Conservation (phyloP, 2,888 invertebrate species). For the Hydropsyche betteni region DNA sequence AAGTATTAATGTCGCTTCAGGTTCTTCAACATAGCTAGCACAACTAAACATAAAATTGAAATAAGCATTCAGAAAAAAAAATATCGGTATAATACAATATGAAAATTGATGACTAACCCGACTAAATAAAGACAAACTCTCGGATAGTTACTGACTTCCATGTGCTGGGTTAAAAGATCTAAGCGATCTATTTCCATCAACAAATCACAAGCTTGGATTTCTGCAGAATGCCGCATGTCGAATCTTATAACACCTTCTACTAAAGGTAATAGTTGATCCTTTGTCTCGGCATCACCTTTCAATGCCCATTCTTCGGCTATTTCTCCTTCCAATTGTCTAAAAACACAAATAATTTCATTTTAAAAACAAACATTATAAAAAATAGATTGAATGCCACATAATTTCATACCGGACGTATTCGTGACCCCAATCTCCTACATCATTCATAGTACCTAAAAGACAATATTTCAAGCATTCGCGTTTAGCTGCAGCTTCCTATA, state of each 20-base stretch:
- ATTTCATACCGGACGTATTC: slow-evolving; percentile 86
- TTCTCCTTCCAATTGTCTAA: slow-evolving; percentile 86
- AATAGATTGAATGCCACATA: neutral
- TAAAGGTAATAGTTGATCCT: slow-evolving; percentile 74
- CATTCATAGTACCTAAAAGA: slow-evolving; percentile 80
- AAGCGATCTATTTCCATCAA: slow-evolving; percentile 96
- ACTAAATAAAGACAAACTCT: slow-evolving; percentile 93
- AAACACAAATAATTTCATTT: slow-evolving; percentile 46
- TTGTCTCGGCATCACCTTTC: slow-evolving; percentile 60
- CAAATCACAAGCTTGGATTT: slow-evolving; percentile 98
- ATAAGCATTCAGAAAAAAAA: slow-evolving; percentile 11
- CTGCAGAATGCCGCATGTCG: slow-evolving; percentile 97
- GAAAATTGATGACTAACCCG: slow-evolving; percentile 57
- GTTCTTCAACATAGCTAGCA: slow-evolving; percentile 95
- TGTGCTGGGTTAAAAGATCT: slow-evolving; percentile 84
- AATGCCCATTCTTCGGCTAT: slow-evolving; percentile 85
- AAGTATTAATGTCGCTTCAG: slow-evolving; percentile 86
- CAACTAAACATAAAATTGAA: slow-evolving; percentile 70
- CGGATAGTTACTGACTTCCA: slow-evolving; percentile 88
- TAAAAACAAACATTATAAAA: neutral
- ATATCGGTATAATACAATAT: neutral
- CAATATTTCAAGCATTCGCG: slow-evolving; percentile 93
- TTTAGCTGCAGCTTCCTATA: slow-evolving; percentile 65
- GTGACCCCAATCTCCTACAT: slow-evolving; percentile 98
- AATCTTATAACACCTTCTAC: slow-evolving; percentile 91